Base-by-base conservation (phyloP, 2,888 invertebrate species). In the Brassicogethes aeneus region DNA sequence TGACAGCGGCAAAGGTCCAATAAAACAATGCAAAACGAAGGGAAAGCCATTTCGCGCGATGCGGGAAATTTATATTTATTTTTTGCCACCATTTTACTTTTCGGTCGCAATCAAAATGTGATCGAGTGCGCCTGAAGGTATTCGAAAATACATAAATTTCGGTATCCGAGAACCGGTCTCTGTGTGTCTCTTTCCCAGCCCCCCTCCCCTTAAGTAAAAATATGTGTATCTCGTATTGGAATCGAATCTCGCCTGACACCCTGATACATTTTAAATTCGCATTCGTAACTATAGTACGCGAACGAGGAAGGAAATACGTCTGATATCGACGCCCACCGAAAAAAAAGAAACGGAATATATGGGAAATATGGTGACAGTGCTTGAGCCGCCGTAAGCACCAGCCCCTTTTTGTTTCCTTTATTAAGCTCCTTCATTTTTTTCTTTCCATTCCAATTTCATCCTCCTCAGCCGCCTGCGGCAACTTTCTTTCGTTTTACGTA, bases 181-280 rank as follows among this genome's bases (percentile, higher is more conserved):
- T 57, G 57, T 54, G 56, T n/a, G n/a, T n/a, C n/a, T n/a, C n/a
- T n/a, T 52, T 50, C 51, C 48, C 36, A 37, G 41, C 55, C 51
- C 57, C 56, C 56, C 55, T 50, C 55, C 63, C 61, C 65, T 65
- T 68, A 67, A 68, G 67, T 68, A 68, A 66, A 66, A 68, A 68
- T 67, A 66, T 68, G 62, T 68, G 68, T 68, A 66, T 66, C 63
- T 62, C 60, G 59, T 58, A 64, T 63, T 62, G 65, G 62, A 64
- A 65, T 64, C 63, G 65, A 64, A 64, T 64, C 62, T 62, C 56
- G 59, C 59, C 60, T 60, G 62, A 61, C 65, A 64, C 62, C 61
- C 61, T 54, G 61, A 60, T 64, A 63, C 64, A 61, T 64, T 66
- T 66, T 66, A 65, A 66, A 66, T 66, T 67, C 65, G 57, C 65